phyloP scores from a whole-genome alignment of 2,113 vertebrate genomes.

The Hyla sarda region DNA sequence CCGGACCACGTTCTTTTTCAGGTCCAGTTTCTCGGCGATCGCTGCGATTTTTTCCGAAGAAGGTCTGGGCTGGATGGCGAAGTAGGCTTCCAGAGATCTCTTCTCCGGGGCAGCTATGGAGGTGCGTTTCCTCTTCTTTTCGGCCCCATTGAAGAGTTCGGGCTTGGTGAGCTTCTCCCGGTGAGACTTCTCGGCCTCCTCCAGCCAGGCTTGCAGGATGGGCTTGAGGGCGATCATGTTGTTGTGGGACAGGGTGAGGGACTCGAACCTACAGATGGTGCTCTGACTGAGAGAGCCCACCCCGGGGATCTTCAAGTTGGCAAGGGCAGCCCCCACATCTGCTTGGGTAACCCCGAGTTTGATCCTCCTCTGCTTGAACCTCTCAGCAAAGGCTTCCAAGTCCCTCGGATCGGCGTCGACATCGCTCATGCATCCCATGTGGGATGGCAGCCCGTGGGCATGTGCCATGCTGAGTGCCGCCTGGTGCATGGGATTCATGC shows the following conservation, averaged over 20 bases:
- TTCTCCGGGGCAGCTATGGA: constrained; percentile 97
- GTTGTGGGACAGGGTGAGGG: constrained; percentile 97
- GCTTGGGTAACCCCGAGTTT: constrained; percentile 98
- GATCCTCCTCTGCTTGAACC: constrained; percentile 98
- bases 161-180: constrained; percentile 97
- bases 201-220: constrained; percentile 97
- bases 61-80: constrained; percentile 94
- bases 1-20: constrained; percentile 98
- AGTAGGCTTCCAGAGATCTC: constrained; percentile 95
- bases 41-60: constrained; percentile 98
- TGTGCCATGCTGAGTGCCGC: constrained; percentile 97
- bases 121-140: constrained; percentile 97
- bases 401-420: constrained; percentile 97
- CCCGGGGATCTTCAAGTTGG: constrained; percentile 97
- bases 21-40: constrained; percentile 96
- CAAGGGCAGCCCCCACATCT: constrained; percentile 93
- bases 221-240: constrained; percentile 99
- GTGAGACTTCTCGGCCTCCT: constrained; percentile 96
- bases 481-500: constrained; percentile 99
- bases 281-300: constrained; percentile 98
- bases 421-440: constrained; percentile 97
- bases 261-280: constrained; percentile 98
- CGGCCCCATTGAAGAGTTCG: constrained; percentile 94
- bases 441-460: constrained; percentile 91
- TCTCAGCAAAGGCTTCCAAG: constrained; percentile 96